A percentile compares a stretch with the other conserved stretches of the same genome.
These are phyloP conservation scores for Ctenoplectra terminalis DNA, from an alignment of 1,140 invertebrate genomes.

Conservation along the genomic window DNA sequence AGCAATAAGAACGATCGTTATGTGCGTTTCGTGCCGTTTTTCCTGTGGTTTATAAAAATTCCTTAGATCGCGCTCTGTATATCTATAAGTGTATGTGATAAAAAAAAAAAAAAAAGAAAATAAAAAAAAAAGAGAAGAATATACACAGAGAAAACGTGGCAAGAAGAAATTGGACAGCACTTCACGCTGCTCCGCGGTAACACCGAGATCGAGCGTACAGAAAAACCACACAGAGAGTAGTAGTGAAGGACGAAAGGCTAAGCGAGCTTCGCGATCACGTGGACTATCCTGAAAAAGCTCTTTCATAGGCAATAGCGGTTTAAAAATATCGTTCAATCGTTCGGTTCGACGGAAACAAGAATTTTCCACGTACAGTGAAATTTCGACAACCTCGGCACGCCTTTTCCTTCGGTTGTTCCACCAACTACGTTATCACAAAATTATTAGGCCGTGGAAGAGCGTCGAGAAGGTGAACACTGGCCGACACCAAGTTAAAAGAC, in stretches of 20 bases:
- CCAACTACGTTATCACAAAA: slow-evolving; percentile 54
- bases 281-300: slow-evolving; percentile 25
- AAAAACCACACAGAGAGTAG: neutral
- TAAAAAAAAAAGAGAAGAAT: too few relatives aligned
- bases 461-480: slow-evolving; percentile 34
- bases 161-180: slow-evolving; percentile 49
- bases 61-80: neutral
- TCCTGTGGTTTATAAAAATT: neutral
- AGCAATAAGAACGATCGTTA: slow-evolving; percentile 15
- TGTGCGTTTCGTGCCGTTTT: slow-evolving; percentile 17
- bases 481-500: slow-evolving; percentile 46
- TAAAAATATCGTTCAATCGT: slow-evolving; percentile 1
- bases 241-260: slow-evolving; percentile 3
- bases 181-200: slow-evolving; percentile 9
- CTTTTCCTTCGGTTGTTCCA: slow-evolving; percentile 16
- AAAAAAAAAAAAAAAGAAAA: neutral
- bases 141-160: slow-evolving; percentile 43
- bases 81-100: slow-evolving; percentile 6
- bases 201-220: slow-evolving; percentile 28
- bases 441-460: slow-evolving; percentile 45
- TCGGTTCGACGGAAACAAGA: neutral
- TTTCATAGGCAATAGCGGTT: slow-evolving; percentile 36
- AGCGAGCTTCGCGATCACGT: neutral
- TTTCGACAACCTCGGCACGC: neutral
- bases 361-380: slow-evolving; percentile 2